Conservation (phyloP, 2,888 invertebrate species). For the Meteorus cinctellus region DNA sequence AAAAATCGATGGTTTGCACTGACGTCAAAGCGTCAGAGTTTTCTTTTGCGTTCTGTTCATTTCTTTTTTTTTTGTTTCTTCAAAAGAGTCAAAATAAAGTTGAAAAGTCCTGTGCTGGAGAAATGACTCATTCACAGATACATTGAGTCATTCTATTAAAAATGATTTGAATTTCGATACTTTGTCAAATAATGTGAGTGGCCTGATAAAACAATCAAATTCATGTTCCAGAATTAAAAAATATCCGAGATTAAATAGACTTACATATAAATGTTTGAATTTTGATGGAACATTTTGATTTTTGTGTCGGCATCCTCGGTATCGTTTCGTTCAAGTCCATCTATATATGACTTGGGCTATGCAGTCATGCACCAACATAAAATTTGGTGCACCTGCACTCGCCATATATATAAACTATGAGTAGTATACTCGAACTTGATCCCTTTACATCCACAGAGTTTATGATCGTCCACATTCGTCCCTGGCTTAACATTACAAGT, state of each 20-base stretch:
- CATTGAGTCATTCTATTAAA: background rate
- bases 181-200: background rate
- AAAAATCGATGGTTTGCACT: conserved; percentile 48
- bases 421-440: conserved; percentile 40
- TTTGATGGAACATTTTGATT: background rate
- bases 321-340: conserved; percentile 40
- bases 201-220: too few relatives aligned
- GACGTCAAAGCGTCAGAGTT: conserved; percentile 7
- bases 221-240: background rate
- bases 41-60: background rate
- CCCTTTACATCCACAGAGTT: conserved; percentile 52
- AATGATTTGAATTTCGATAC: background rate
- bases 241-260: background rate
- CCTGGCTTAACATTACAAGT: conserved; percentile 50
- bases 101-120: background rate
- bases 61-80: background rate
- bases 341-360: conserved; percentile 3
- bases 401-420: conserved; percentile 19
- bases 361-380: conserved; percentile 14
- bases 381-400: conserved; percentile 40
- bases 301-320: conserved; percentile 39
- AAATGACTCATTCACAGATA: background rate
- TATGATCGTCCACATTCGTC: conserved; percentile 49
- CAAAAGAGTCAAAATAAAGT: conserved; percentile 1
- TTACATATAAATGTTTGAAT: conserved; percentile 19